A percentile compares a stretch with the other conserved stretches of the same genome.
These are phyloP conservation scores for Oreonectes daqikongensis DNA, from an alignment of 2,797 vertebrate species.

Conservation along the genomic window DNA sequence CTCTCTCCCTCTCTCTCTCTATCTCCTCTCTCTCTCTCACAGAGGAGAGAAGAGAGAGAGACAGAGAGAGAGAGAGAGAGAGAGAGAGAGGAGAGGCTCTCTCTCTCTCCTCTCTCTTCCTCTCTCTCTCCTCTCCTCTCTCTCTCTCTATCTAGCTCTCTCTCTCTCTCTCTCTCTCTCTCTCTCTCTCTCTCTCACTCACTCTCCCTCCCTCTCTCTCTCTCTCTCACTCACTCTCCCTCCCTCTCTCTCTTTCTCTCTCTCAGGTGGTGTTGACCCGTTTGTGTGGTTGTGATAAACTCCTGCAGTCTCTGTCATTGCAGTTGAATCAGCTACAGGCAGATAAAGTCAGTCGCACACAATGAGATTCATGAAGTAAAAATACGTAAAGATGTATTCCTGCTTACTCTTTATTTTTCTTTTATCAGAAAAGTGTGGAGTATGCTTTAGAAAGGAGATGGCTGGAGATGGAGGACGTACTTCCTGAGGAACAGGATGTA, in stretches of 20 bases:
- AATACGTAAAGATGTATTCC: not conserved
- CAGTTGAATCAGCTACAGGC: constrained; percentile 82
- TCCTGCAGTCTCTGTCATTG: constrained; percentile 81
- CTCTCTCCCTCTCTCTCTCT: constrained; percentile 10
- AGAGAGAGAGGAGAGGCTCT: no score
- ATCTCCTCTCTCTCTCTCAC: constrained; percentile 60
- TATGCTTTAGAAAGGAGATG: constrained; percentile 83
- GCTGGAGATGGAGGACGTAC: constrained; percentile 75
- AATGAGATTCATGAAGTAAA: no score
- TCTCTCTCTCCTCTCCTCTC: no score
- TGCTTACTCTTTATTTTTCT: not conserved
- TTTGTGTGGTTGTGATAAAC: constrained; percentile 88
- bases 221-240: not conserved
- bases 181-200: no score
- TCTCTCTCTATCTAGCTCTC: no score
- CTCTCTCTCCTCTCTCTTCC: no score
- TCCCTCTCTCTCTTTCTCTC: not conserved
- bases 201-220: no score
- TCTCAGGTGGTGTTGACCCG: constrained; percentile 84
- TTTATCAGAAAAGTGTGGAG: constrained; percentile 82
- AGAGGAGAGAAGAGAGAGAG: no score
- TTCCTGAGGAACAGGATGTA: constrained; percentile 79
- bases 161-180: not conserved
- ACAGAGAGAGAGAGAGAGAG: no score
- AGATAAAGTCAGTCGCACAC: constrained; percentile 80